Evolutionary conservation across 1,140 invertebrate genomes (phyloP), one percentile per base, ranked within the genome.

Genomic region (Macrobrachium rosenbergii): DNA sequence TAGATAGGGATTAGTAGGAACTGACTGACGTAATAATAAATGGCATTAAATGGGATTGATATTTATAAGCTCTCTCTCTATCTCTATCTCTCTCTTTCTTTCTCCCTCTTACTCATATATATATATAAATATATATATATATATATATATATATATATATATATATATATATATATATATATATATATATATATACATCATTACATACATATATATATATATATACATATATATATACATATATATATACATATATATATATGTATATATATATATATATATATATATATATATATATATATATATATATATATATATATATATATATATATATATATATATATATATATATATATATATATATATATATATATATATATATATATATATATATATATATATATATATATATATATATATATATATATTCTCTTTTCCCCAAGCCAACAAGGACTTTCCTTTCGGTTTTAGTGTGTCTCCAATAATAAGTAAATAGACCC

Each of bases 111-210:
- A n/a, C n/a, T n/a, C n/a, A n/a, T n/a, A n/a, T n/a, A n/a, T n/a
- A n/a, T n/a, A n/a, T n/a, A n/a, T n/a, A n/a, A n/a, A n/a, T n/a
- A 75, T 75, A 75, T 75, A 75, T 75, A 75, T 75, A 75, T 75
- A 75, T 75, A 75, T 75, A 45, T 75, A 75, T 75, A 45, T 75
- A 75, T 75, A 45, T 75, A 75, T 45, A 28, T 75, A 75, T 75
- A 45, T 75, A 75, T 75, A 45, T 75, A 75, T 75, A 45, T 21
- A 23, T 23, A 45, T 75, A 75, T 75, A 45, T 75, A 75, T 75
- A 45, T 75, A 75, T 75, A 28, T 75, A 75, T 75, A 45, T 75
- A 75, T 75, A 45, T 75, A 75, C 21, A 45, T 75, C 6, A 8
- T 6, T 75, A 75, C 21, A 45, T 6, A 75, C 21, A 45, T 6